These are phyloP conservation scores for Drosophila ananassae DNA, from an alignment of 1,140 invertebrate genomes.

Conservation along the genomic window DNA sequence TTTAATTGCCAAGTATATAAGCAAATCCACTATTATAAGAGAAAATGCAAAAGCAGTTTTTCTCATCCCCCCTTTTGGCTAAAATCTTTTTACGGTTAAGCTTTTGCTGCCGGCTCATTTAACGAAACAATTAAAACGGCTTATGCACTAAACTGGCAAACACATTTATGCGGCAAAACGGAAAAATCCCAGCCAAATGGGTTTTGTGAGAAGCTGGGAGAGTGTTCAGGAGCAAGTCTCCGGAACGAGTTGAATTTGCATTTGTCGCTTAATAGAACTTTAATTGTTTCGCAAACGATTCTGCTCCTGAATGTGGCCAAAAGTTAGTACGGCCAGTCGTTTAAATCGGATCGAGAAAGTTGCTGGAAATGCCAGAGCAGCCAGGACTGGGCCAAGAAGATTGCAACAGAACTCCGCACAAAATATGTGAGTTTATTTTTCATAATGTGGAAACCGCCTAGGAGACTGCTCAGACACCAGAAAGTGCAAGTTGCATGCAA, in stretches of 20 bases:
- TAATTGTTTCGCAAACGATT: conserved; percentile 73
- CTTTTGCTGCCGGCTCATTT: conserved; percentile 62
- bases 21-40: conserved; percentile 59
- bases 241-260: conserved; percentile 60
- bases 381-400: background rate
- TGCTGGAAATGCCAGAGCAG: conserved; percentile 1
- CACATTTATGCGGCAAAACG: conserved; percentile 56
- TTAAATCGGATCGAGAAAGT: conserved; percentile 42
- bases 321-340: conserved; percentile 8
- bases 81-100: conserved; percentile 29
- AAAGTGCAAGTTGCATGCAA: conserved; percentile 41
- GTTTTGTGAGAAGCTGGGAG: conserved; percentile 5
- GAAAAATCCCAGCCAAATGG: conserved; percentile 46
- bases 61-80: conserved; percentile 15
- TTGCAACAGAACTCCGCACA: conserved; percentile 18
- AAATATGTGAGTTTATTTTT: conserved; percentile 68
- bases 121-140: conserved; percentile 80
- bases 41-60: conserved; percentile 49
- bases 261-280: conserved; percentile 80
- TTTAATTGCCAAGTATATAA: conserved; percentile 31
- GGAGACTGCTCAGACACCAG: conserved; percentile 5
- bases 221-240: conserved; percentile 14
- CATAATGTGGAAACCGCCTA: conserved; percentile 42
- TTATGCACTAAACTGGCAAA: conserved; percentile 67
- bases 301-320: background rate